Evolutionary conservation across 2,888 invertebrate species (phyloP).

Genomic region (Gerris lacustris): DNA sequence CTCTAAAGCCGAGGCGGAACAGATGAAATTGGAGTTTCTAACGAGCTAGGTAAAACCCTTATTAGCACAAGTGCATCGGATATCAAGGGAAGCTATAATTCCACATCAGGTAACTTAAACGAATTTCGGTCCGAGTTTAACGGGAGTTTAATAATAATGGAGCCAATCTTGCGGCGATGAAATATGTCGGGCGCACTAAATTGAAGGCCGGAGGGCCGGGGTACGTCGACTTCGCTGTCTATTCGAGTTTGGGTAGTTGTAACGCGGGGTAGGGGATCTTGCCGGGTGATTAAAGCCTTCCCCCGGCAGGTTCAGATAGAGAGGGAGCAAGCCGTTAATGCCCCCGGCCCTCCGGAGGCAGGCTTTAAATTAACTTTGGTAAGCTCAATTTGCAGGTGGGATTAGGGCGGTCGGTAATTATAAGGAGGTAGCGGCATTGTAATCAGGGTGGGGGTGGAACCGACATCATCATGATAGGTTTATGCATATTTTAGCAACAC

Average conservation of each 20-base stretch:
- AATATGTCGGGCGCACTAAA: background rate
- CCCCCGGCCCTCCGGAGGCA: background rate
- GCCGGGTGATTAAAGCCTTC: background rate
- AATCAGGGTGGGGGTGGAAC: background rate
- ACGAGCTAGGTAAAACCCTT: too few species aligned
- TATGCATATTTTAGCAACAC: conserved; percentile 3
- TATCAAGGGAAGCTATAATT: too few species aligned
- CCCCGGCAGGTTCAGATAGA: background rate
- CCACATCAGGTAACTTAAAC: background rate
- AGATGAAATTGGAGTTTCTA: too few species aligned
- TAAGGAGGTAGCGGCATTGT: conserved; percentile 1
- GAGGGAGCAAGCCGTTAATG: background rate
- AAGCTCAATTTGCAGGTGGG: conserved; percentile 1
- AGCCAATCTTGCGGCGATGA: background rate
- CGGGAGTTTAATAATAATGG: conserved; percentile 1
- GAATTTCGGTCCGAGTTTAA: background rate
- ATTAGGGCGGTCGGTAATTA: background rate
- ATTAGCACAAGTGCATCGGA: too few species aligned
- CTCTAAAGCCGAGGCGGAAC: too few species aligned
- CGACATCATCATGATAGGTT: conserved; percentile 5
- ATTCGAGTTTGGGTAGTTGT: background rate
- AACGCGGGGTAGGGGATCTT: background rate
- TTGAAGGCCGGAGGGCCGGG: too few species aligned
- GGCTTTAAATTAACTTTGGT: conserved; percentile 5
- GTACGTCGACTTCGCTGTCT: background rate